Evolutionary conservation across 2,797 vertebrate genomes (phyloP).

Genomic region (Chaunax sp.): DNA sequence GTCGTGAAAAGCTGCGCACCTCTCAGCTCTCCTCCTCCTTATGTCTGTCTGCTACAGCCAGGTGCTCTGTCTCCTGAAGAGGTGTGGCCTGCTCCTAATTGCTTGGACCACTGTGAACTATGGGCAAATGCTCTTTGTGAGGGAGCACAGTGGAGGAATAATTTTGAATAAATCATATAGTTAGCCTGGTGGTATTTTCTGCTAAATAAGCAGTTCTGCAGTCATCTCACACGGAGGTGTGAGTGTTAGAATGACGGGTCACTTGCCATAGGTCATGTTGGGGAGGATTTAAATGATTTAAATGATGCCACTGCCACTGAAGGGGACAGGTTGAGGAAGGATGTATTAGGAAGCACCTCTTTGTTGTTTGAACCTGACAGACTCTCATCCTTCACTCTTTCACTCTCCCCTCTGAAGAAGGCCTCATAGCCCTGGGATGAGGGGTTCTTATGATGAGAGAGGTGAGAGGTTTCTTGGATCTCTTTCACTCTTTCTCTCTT

Average conservation of each 20-base stretch:
- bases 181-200: conserved; percentile 76
- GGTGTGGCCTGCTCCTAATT: conserved; percentile 80
- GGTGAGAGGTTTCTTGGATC: conserved; percentile 79
- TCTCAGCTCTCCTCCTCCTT: conserved; percentile 68
- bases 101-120: conserved; percentile 77
- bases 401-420: conserved; percentile 66
- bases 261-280: conserved; percentile 81
- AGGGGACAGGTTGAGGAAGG: conserved; percentile 76
- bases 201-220: conserved; percentile 79
- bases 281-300: conserved; percentile 83
- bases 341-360: conserved; percentile 79
- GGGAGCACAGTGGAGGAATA: conserved; percentile 79
- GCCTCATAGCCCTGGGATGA: conserved; percentile 70
- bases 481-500: conserved; percentile 63
- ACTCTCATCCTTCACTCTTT: conserved; percentile 72
- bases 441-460: conserved; percentile 73
- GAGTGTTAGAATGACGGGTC: conserved; percentile 78
- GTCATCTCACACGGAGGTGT: conserved; percentile 70
- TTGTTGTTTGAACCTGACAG: conserved; percentile 84
- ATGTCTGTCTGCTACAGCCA: conserved; percentile 75
- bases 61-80: conserved; percentile 79
- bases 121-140: conserved; percentile 75
- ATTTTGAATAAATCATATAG: conserved; percentile 83
- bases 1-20: conserved; percentile 58
- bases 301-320: conserved; percentile 80